These are phyloP conservation scores for Nibea albiflora DNA, from an alignment of 2,113 vertebrate genomes.

Conservation along the genomic window DNA sequence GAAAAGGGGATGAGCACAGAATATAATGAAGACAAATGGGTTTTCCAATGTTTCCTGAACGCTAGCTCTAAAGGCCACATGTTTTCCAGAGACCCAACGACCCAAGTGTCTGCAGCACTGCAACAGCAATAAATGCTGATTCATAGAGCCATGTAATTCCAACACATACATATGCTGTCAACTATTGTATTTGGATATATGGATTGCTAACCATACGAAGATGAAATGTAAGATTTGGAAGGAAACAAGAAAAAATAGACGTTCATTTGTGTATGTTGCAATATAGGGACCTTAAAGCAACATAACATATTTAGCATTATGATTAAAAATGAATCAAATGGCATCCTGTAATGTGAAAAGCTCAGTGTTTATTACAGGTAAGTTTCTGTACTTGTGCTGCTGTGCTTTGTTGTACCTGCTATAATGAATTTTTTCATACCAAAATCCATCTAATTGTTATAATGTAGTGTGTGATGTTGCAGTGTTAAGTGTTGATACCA, in stretches of 20 bases:
- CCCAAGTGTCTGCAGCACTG: neutral
- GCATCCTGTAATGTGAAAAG: neutral
- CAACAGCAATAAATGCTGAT: neutral
- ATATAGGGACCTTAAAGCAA: neutral
- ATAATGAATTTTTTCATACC: neutral
- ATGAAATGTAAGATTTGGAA: neutral
- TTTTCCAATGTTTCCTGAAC: conserved; percentile 41
- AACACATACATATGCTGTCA: neutral
- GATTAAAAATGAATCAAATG: neutral
- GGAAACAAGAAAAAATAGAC: too few species aligned
- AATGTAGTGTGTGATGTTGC: neutral
- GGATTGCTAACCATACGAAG: neutral
- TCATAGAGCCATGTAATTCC: neutral
- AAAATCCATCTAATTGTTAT: neutral
- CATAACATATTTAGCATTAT: neutral
- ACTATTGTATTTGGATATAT: too few species aligned
- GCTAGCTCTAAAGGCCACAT: conserved; percentile 30
- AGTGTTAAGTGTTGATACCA: neutral
- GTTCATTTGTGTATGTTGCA: neutral
- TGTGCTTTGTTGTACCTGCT: neutral
- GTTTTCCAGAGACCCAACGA: conserved; percentile 35
- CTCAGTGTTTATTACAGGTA: neutral
- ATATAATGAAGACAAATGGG: conserved; percentile 58
- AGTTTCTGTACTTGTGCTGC: neutral
- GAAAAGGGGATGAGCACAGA: neutral